phyloP scores from a whole-genome alignment of 2,888 invertebrate genomes.

The Creontiades dilutus region DNA sequence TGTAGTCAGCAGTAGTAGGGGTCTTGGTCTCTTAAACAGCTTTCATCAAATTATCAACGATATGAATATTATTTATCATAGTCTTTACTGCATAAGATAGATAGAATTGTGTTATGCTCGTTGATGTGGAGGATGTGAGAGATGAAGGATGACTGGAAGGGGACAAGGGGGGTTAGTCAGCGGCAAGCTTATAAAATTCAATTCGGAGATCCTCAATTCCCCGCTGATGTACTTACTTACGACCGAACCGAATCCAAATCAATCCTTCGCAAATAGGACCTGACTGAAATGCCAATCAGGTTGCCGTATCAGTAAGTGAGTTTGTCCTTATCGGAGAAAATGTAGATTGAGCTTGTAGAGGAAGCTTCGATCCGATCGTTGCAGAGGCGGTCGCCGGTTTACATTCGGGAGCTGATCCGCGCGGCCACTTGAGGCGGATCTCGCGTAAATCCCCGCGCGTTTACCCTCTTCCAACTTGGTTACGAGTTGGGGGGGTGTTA shows the following conservation, averaged over 20 bases:
- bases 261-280: not conserved
- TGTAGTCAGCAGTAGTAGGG: no score
- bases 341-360: conserved; percentile 45
- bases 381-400: not conserved
- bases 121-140: no score
- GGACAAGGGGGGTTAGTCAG: no score
- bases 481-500: not conserved
- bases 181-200: no score
- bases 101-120: no score
- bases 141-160: no score
- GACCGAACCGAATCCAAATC: not conserved
- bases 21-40: no score
- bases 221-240: no score
- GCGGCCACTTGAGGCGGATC: conserved; percentile 5
- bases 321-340: not conserved
- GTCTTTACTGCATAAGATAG: no score
- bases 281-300: conserved; percentile 34
- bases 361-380: conserved; percentile 34
- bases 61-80: no score
- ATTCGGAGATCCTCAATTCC: no score
- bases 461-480: not conserved
- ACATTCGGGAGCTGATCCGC: not conserved
- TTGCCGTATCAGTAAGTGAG: not conserved
- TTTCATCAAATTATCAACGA: no score
- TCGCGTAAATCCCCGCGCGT: not conserved